Evolutionary conservation across 2,113 vertebrate species (phyloP).

Genomic region (Notothenia rossii): DNA sequence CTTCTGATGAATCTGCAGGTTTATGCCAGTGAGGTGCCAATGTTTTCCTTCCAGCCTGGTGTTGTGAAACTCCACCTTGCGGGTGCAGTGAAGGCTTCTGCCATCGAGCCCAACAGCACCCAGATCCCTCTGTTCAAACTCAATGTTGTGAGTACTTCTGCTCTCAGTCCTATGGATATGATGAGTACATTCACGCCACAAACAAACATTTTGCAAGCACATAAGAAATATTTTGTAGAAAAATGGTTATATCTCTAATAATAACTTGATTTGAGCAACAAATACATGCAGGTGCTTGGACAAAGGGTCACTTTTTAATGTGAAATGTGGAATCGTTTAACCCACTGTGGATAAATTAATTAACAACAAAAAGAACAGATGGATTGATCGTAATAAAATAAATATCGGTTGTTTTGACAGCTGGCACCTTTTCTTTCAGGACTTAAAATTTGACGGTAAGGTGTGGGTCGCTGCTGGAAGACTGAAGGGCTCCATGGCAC

Average conservation of each 20-base stretch:
- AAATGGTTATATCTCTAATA: neutral
- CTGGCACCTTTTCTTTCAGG: conserved; percentile 47
- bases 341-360: neutral
- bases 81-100: conserved; percentile 60
- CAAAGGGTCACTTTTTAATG: neutral
- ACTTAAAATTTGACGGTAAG: conserved; percentile 36
- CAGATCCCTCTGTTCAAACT: conserved; percentile 67
- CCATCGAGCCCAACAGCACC: conserved; percentile 57
- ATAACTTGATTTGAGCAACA: neutral
- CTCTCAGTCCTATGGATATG: neutral
- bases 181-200: too few relatives aligned
- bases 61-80: conserved; percentile 16
- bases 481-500: conserved; percentile 51
- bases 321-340: too few relatives aligned
- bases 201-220: too few relatives aligned
- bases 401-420: neutral
- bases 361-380: neutral
- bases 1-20: conserved; percentile 76
- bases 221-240: neutral
- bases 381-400: neutral
- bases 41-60: conserved; percentile 71
- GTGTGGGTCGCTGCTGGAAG: conserved; percentile 22
- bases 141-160: conserved; percentile 54
- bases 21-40: conserved; percentile 67
- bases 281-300: neutral